A percentile compares a stretch with the other conserved stretches of the same genome.
These are phyloP conservation scores for Probaryconus sp. DNA, from an alignment of 1,140 invertebrate species.

Conservation along the genomic window DNA sequence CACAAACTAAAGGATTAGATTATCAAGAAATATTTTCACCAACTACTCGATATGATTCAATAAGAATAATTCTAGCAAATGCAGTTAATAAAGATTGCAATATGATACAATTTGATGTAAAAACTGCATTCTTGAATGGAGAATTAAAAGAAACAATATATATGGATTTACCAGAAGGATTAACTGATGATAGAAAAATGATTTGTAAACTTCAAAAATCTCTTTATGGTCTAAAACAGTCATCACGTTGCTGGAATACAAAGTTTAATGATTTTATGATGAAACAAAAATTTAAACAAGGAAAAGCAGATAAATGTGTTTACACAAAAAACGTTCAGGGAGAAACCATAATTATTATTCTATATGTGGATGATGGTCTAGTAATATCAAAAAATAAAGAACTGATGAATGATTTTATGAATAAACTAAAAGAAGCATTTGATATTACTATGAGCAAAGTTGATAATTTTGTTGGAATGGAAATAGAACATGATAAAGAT, in stretches of 20 bases:
- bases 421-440: slow-evolving; percentile 1
- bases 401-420: not conserved
- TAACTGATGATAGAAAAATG: not conserved
- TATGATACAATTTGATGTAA: slow-evolving; percentile 58
- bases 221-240: slow-evolving; percentile 8
- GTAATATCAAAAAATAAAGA: not conserved
- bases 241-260: slow-evolving; percentile 16
- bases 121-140: slow-evolving; percentile 62
- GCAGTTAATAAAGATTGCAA: slow-evolving; percentile 23
- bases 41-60: slow-evolving; percentile 57
- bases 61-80: slow-evolving; percentile 57
- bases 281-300: slow-evolving; percentile 1
- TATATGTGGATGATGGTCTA: slow-evolving; percentile 26
- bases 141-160: slow-evolving; percentile 57
- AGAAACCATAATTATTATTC: not conserved
- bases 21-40: slow-evolving; percentile 63
- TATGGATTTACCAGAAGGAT: slow-evolving; percentile 33
- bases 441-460: slow-evolving; percentile 13
- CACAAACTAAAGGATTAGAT: slow-evolving; percentile 60
- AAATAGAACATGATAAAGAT: slow-evolving; percentile 6
- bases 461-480: slow-evolving; percentile 17
- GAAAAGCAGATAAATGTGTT: slow-evolving; percentile 21
- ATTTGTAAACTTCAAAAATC: slow-evolving; percentile 4
- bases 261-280: slow-evolving; percentile 15
- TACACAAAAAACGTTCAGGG: not conserved